These are phyloP conservation scores for Pentalonia nigronervosa DNA, from an alignment of 1,140 invertebrate species.

Conservation along the genomic window DNA sequence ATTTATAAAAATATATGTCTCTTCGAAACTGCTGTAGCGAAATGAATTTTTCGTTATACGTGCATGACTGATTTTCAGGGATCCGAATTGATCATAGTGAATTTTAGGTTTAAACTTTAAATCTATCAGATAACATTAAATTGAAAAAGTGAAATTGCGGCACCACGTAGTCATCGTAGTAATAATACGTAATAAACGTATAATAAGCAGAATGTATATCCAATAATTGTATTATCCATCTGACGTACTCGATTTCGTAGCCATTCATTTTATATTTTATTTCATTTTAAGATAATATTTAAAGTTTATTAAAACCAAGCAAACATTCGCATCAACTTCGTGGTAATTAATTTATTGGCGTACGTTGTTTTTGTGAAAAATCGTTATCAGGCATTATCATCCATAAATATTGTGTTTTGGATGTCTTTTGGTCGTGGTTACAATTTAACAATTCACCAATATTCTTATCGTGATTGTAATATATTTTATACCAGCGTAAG, in stretches of 20 bases:
- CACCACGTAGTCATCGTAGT: not conserved
- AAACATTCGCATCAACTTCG: not conserved
- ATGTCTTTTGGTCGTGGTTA: not conserved
- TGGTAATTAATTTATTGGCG: not conserved
- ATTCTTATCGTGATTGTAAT: not conserved
- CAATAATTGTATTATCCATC: not conserved
- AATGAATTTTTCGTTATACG: not conserved
- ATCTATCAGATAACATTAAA: not conserved
- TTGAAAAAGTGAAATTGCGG: not conserved
- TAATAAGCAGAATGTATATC: not conserved
- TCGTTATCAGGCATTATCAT: not conserved
- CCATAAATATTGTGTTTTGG: not conserved
- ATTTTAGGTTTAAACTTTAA: conserved; percentile 9
- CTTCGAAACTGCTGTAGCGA: not conserved
- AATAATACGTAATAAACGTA: not conserved
- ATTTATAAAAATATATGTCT: not conserved
- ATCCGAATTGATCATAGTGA: not conserved
- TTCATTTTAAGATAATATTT: not conserved
- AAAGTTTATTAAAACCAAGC: not conserved
- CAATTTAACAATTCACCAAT: not conserved
- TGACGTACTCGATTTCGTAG: not conserved
- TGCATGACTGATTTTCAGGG: not conserved
- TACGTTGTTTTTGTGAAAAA: not conserved
- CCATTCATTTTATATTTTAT: not conserved
- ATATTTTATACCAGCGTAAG: not conserved